Evolutionary conservation across 2,113 vertebrate species (phyloP), one percentile per base, ranked within the genome.

Genomic region (Camarhynchus parvulus): DNA sequence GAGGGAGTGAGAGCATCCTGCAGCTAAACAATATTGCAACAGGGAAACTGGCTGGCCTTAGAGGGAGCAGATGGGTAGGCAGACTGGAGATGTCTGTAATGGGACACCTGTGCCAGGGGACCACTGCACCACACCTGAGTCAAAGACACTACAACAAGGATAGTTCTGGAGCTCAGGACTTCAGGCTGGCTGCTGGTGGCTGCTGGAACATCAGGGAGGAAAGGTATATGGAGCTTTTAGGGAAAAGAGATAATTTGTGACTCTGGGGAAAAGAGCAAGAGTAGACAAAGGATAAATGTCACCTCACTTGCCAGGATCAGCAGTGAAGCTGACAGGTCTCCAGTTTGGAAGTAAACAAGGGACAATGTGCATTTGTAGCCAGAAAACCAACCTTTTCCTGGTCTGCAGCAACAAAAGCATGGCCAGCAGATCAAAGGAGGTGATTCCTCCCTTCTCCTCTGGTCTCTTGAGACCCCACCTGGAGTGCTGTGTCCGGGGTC

Each of bases 401-500:
- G 17, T 31, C 52, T 68, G 59, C 53, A 53, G 31, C 3, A 52
- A 46, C 15, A 56, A 68, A 35, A 75, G 7, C 0, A 0, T 33
- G 56, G 12, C 25, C 58, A 67, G 25, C 14, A 72, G 13, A 58
- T 9, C 0, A 1, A 87, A 50, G 46, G 33, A 69, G 18, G 8
- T 33, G 39, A 61, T 46, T 68, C n/a, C 68, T 24, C 13, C 5
- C 7, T 39, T 47, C 58, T 72, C 2, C 33, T 77, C 35, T 4
- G 5, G 15, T 47, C 46, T 56, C 3, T 12, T 42, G 28, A 83
- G 39, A 66, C 14, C 19, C 19, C 13, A 42, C 17, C 39, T 24
- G 6, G 28, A 89, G 24, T 15, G 11, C 78, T 41, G 69, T 1
- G 2, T 73, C 37, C 0, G 1, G 5, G 10, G 15, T 10, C n/a